These are phyloP conservation scores for Agapetus fuscipes DNA, from an alignment of 2,888 invertebrate species.

Conservation along the genomic window DNA sequence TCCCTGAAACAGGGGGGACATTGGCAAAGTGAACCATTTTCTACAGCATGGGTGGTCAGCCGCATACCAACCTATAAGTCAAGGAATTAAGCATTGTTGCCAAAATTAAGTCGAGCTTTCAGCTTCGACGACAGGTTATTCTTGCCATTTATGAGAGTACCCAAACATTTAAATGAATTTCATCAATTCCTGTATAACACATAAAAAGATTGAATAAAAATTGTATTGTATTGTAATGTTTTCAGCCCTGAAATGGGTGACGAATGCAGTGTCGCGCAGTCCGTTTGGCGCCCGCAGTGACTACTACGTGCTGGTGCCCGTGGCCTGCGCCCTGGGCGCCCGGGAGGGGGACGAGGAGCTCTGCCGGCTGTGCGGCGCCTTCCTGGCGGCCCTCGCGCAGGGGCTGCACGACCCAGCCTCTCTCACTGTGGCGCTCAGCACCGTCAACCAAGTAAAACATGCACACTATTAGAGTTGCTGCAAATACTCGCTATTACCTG, in stretches of 20 bases:
- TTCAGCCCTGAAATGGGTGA: slow-evolving; percentile 37
- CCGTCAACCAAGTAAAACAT: slow-evolving; percentile 40
- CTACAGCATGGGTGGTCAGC: too few species aligned
- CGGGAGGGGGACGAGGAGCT: slow-evolving; percentile 73
- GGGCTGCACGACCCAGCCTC: slow-evolving; percentile 47
- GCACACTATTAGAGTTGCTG: not conserved
- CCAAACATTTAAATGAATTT: too few species aligned
- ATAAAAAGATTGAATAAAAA: too few species aligned
- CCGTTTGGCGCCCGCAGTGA: slow-evolving; percentile 38
- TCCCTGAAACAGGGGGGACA: too few species aligned
- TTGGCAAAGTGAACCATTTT: too few species aligned
- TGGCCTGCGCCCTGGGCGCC: slow-evolving; percentile 65
- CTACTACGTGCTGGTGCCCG: slow-evolving; percentile 49
- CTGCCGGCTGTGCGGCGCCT: slow-evolving; percentile 52
- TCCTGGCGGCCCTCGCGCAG: slow-evolving; percentile 60
- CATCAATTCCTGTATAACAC: too few species aligned
- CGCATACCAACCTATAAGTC: too few species aligned
- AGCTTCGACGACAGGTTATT: too few species aligned
- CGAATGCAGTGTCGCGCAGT: slow-evolving; percentile 34
- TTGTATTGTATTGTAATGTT: slow-evolving; percentile 15
- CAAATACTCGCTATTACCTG: not conserved
- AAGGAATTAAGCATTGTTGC: too few species aligned
- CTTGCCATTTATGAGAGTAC: too few species aligned
- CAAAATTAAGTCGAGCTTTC: too few species aligned
- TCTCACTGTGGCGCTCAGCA: slow-evolving; percentile 48